Base-by-base conservation (phyloP, 2,113 vertebrate species). In the Eurypyga helias region DNA sequence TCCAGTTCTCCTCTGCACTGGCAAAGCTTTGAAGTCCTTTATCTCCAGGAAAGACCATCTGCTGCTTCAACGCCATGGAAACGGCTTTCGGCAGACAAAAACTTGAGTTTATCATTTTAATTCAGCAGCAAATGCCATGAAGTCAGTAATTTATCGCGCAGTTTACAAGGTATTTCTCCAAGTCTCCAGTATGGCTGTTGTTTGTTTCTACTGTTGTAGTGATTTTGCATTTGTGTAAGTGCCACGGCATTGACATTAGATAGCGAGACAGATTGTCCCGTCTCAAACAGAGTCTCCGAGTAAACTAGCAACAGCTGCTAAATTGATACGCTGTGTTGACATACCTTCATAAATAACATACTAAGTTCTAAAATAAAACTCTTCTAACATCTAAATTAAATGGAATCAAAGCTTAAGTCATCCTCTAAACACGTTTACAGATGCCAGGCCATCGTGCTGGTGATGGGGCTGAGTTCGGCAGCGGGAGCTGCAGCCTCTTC, bases 31-130 rank as follows among this genome's bases (percentile, higher is more conserved):
- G 45, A 62, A 85, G 75, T 51, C 80, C 84, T 92, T 94, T 80
- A 89, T 96, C 91, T 91, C 33, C 73, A 36, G 81, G 62, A 85
- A 86, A 31, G 89, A 48, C 87, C 93, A 81, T 91, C 95, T 93
- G 94, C 92, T 94, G 60, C 81, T 70, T 38, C 55, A 48, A 66
- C 60, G 28, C 82, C 91, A 67, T 41, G 87, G 84, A 85, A 90
- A 95, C 89, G 1, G 86, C 84, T 91, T 83, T 64, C 1, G 1
- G 81, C 55, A 51, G 86, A 86, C 12, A 45, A 85, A 81, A 91
- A 52, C 86, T 89, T 92, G 1, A 71, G 51, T 93, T 94, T 80
- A 61, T 93, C 51, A 31, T 77, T 95, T 92, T 66, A 80, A 91
- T 80, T 85, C 78, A 46, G 78, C 70, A 34, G 52, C 48, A 54